Base-by-base conservation (phyloP, 2,888 invertebrate species). In the Drosophila gaucha region DNA sequence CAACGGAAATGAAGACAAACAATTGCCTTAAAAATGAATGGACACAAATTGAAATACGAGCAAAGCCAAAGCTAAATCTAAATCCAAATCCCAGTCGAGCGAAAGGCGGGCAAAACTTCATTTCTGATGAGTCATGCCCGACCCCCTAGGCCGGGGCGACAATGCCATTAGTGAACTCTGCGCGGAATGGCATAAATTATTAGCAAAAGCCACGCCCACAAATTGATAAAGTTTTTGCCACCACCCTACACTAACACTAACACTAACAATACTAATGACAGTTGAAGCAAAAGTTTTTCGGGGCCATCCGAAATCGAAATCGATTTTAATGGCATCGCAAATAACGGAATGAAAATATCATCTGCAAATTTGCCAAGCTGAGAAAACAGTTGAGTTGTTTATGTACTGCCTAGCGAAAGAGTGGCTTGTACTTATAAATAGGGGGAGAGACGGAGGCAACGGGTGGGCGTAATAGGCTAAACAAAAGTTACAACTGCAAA, bases 1-100 rank as follows among this genome's bases (percentile, higher is more conserved):
- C 84, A 67, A 72, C 73, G 80, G 80, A 79, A 84, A 84, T 83
- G 84, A 86, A 88, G 86, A 83, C 84, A 88, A 84, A 84, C 84
- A 83, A 74, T 83, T 69, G 79, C 60, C 55, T 12, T 59, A 14
- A 44, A 68, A 72, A 64, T 76, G 70, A 65, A 63, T 67, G 68
- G 41, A 54, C 58, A 49, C 66, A 68, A 74, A 71, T 68, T 58
- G 62, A 67, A 70, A 62, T 71, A n/a, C 60, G 31, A 33, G 14
- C 38, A 50, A 75, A 75, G 66, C 67, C 65, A 43, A 57, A 46
- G 30, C 5, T 31, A 6, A 14, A 30, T 12, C 26, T 4, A 26
- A 24, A 4, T 41, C 4, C 26, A 26, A 28, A 26, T 16, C 10
- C 33, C n/a, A 4, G 3, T 35, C 10, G 16, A 10, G 33, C 33